A percentile compares a stretch with the other conserved stretches of the same genome.
phyloP scores from a whole-genome alignment of 2,113 vertebrate species.

The Nothocercus julius region DNA sequence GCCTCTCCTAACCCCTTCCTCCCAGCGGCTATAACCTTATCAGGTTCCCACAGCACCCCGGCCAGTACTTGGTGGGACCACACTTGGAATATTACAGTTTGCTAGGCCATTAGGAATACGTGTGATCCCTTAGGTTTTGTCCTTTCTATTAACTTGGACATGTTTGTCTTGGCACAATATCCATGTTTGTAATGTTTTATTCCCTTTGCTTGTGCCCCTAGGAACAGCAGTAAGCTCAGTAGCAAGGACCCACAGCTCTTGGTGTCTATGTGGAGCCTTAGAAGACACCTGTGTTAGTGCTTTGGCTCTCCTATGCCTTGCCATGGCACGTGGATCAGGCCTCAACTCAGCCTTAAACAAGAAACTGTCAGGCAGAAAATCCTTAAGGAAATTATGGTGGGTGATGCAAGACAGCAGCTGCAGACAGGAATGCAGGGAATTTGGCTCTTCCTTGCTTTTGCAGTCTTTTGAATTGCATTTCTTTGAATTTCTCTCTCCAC shows the following conservation, averaged over 20 bases:
- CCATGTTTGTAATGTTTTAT: not conserved
- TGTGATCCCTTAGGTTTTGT: not conserved
- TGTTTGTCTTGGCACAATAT: not conserved
- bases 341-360: not conserved
- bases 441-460: not conserved
- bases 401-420: not conserved
- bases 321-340: not conserved
- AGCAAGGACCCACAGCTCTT: not conserved
- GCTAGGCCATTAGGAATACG: not conserved
- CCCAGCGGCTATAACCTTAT: not conserved
- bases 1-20: not conserved
- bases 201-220: not conserved
- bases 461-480: not conserved
- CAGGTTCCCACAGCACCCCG: not conserved
- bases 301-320: not conserved
- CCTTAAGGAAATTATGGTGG: not conserved
- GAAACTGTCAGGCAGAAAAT: not conserved
- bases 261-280: not conserved
- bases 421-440: not conserved
- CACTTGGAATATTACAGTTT: not conserved
- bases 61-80: not conserved
- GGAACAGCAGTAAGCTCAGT: not conserved
- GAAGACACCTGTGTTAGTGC: fast-evolving
- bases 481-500: not conserved
- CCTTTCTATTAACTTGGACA: not conserved